These are phyloP conservation scores for Anoncus sp. DNA, from an alignment of 2,888 invertebrate genomes.

Conservation along the genomic window DNA sequence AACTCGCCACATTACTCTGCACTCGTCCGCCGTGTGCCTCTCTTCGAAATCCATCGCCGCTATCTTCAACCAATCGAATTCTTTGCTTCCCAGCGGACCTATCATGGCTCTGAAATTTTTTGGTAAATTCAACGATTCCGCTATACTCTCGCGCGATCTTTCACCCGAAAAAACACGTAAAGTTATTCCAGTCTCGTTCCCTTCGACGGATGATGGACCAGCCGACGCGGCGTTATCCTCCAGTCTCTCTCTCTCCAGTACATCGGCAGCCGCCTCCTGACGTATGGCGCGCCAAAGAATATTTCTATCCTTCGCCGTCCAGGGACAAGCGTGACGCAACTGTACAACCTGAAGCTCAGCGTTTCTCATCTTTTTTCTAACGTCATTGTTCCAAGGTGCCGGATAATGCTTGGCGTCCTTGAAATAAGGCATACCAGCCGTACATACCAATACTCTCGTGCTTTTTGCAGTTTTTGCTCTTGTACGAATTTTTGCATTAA, in stretches of 20 bases:
- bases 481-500: constrained; percentile 43
- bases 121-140: constrained; percentile 63
- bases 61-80: constrained; percentile 87
- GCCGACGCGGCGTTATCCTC: constrained; percentile 4
- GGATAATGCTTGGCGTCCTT: constrained; percentile 86
- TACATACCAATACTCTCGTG: constrained; percentile 70
- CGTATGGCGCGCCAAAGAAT: constrained; percentile 84
- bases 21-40: constrained; percentile 87
- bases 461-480: not conserved
- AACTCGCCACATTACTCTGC: constrained; percentile 89
- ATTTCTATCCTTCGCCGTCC: constrained; percentile 86
- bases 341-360: constrained; percentile 77
- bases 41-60: constrained; percentile 83
- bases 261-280: constrained; percentile 79
- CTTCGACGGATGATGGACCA: not conserved
- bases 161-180: not conserved
- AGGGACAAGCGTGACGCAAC: constrained; percentile 75
- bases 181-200: not conserved
- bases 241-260: constrained; percentile 64
- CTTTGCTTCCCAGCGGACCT: constrained; percentile 69
- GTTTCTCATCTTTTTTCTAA: constrained; percentile 81
- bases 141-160: not conserved
- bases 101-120: constrained; percentile 70
- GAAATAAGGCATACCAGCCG: constrained; percentile 88
- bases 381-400: constrained; percentile 87